Evolutionary conservation across 2,888 invertebrate species (phyloP), one percentile per base, ranked within the genome.

Genomic region (Protodeltote pygarga): DNA sequence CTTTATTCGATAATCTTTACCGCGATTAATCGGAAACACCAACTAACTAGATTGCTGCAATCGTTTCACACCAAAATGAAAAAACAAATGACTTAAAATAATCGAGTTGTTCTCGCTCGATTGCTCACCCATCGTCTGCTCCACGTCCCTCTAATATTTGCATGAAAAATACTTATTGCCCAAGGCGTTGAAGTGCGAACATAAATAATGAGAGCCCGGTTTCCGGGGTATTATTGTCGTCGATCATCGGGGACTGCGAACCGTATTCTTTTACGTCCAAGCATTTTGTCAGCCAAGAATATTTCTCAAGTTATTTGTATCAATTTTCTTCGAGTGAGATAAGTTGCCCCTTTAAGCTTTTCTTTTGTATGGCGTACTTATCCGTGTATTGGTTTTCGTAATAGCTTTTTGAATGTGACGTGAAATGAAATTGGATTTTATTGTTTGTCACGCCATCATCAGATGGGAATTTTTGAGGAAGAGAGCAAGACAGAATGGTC

Each of bases 121-220:
- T 51, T 60, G 37, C 44, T 48, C 58, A 51, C 50, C 54, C 34
- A 58, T 69, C 60, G 69, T 61, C 59, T 59, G 65, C 55, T 63
- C 63, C 49, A 45, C 61, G 61, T 55, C 64, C 58, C 54, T 67
- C 72, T 75, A 73, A 83, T 83, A 82, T 85, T 84, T 85, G 83
- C 81, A 84, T 83, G 83, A 81, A 83, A 84, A 84, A 87, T 82
- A 72, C 72, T 71, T 71, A 72, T 68, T 65, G 53, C 77, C 72
- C 68, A 65, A 65, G 64, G 74, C 71, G 77, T 65, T 74, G 78
- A 83, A 82, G 83, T 83, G 83, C 73, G 81, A 81, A 81, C 75
- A 81, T 86, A 85, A 85, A 86, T 85, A 85, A 85, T 84, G 85
- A 73, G 75, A 72, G 74, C 65, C 71, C 75, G 74, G 69, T 72